Conservation (phyloP, 2,888 invertebrate genomes). For the Agriopis leucophaearia region DNA sequence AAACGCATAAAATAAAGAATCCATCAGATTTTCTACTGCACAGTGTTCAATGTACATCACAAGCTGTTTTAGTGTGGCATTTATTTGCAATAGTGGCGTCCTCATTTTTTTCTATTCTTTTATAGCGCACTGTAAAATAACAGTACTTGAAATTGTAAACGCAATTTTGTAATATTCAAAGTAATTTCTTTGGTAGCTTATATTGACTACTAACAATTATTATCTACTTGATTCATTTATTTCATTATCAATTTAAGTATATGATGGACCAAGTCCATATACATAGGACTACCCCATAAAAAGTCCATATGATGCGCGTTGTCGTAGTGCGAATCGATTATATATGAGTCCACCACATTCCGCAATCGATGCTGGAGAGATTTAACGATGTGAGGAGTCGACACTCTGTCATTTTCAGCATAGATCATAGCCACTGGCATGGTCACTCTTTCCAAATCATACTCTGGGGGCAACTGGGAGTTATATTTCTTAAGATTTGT, state of each 20-base stretch:
- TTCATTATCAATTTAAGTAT: conserved; percentile 31
- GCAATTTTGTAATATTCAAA: not conserved
- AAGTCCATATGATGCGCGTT: conserved; percentile 53
- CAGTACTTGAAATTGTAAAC: not conserved
- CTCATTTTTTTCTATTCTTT: no score
- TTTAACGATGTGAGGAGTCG: conserved; percentile 46
- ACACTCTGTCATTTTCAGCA: conserved; percentile 50
- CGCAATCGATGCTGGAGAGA: conserved; percentile 45
- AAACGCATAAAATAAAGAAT: no score
- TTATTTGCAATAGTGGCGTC: no score
- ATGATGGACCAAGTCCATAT: conserved; percentile 46
- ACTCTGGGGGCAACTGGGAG: conserved; percentile 42
- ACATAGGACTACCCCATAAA: conserved; percentile 50
- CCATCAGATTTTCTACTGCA: no score
- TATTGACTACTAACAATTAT: not conserved
- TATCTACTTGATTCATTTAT: not conserved
- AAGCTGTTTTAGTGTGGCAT: no score
- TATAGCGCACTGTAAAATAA: not conserved
- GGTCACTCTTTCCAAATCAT: conserved; percentile 36
- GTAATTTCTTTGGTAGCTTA: not conserved
- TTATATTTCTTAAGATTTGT: conserved; percentile 46
- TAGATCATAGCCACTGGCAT: conserved; percentile 46
- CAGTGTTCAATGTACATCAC: no score
- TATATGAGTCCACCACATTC: conserved; percentile 46
- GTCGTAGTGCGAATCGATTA: conserved; percentile 30